phyloP scores from a whole-genome alignment of 2,888 invertebrate species.

The Monoplex corrugatus region DNA sequence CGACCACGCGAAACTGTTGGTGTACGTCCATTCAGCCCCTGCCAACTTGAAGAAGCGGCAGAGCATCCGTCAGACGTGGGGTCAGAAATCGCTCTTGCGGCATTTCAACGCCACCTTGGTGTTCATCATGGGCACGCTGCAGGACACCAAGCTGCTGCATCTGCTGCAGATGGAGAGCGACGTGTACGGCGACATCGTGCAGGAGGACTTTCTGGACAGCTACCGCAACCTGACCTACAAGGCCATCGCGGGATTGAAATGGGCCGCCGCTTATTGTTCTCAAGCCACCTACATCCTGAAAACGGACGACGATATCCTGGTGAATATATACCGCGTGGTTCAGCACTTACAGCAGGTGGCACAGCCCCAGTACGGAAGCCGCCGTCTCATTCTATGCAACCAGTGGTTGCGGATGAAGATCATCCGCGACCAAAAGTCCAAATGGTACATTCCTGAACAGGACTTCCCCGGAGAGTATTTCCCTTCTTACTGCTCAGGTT shows the following conservation, averaged over 20 bases:
- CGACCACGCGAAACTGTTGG: constrained; percentile 66
- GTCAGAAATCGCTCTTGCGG: constrained; percentile 67
- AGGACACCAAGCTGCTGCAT: constrained; percentile 66
- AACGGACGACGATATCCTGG: constrained; percentile 83
- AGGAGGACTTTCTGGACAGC: constrained; percentile 81
- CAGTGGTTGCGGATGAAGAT: constrained; percentile 81
- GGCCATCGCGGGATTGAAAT: constrained; percentile 81
- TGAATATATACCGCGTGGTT: constrained; percentile 78
- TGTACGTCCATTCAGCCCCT: constrained; percentile 80
- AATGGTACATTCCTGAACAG: constrained; percentile 81
- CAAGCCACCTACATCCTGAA: constrained; percentile 80
- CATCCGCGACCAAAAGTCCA: constrained; percentile 80
- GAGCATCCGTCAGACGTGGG: constrained; percentile 80
- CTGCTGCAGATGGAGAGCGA: constrained; percentile 73
- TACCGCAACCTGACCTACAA: constrained; percentile 83
- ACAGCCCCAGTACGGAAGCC: constrained; percentile 57
- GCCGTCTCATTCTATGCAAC: constrained; percentile 78
- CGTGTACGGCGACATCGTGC: constrained; percentile 78
- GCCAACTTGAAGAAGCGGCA: constrained; percentile 76
- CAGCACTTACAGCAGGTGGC: constrained; percentile 61
- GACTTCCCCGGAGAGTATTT: constrained; percentile 81
- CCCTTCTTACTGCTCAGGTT: constrained; percentile 82
- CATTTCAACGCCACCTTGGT: constrained; percentile 72
- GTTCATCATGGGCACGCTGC: constrained; percentile 76
- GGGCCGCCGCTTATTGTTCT: constrained; percentile 80